A percentile compares a stretch with the other conserved stretches of the same genome.
These are phyloP conservation scores for Boloria selene DNA, from an alignment of 2,888 invertebrate genomes.

Conservation along the genomic window DNA sequence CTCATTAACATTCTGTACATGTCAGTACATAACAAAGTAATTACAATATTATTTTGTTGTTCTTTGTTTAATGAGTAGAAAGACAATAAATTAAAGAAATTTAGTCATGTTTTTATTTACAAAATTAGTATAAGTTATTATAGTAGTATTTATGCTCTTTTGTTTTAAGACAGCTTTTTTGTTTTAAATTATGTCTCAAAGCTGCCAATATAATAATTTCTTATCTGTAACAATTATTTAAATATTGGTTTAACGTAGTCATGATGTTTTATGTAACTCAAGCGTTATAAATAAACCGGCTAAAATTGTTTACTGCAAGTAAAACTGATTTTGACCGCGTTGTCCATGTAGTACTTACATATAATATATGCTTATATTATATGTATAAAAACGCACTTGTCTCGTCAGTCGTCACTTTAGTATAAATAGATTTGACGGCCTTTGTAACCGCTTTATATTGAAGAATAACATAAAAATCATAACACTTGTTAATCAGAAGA, in stretches of 20 bases:
- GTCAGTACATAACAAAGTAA: background rate
- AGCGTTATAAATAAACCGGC: conserved; percentile 6
- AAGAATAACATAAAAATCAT: background rate
- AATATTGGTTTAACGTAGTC: background rate
- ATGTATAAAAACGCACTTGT: background rate
- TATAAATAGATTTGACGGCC: conserved; percentile 14
- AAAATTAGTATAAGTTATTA: too few relatives aligned
- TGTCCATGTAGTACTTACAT: background rate
- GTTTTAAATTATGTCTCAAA: too few relatives aligned
- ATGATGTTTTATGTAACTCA: conserved; percentile 3
- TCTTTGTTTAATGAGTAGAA: background rate
- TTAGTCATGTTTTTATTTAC: too few relatives aligned
- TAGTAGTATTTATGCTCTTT: too few relatives aligned
- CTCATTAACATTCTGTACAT: conserved; percentile 23
- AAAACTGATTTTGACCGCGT: background rate
- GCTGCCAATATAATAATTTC: too few relatives aligned
- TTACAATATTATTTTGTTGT: background rate
- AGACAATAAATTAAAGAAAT: too few relatives aligned
- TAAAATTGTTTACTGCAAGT: conserved; percentile 16
- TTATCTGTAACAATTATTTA: too few relatives aligned
- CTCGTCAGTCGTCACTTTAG: conserved; percentile 9
- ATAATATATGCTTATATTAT: background rate
- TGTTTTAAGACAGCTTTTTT: too few relatives aligned
- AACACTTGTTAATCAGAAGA: conserved; percentile 7
- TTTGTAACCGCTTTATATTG: background rate